A percentile compares a stretch with the other conserved stretches of the same genome.
Conservation (phyloP, 2,113 vertebrate genomes). For the Heteronetta atricapilla region DNA sequence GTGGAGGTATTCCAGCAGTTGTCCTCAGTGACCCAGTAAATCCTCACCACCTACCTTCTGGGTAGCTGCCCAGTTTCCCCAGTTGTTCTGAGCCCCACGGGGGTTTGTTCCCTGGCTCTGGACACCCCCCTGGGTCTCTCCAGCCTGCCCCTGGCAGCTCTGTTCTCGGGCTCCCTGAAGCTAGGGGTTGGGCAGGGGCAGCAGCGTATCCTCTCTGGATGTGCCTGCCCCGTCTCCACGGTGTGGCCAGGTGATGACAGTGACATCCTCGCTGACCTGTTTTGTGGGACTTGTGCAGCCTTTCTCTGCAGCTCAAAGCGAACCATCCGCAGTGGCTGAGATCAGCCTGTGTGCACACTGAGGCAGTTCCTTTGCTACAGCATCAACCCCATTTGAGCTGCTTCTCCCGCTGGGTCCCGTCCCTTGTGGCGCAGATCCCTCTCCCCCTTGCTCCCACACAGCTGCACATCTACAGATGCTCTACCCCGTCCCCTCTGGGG, state of each 20-base stretch:
- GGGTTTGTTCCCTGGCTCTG: background rate
- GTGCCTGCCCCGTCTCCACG: background rate
- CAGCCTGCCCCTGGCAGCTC: background rate
- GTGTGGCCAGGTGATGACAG: background rate
- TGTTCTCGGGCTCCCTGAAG: background rate
- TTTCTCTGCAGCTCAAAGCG: background rate
- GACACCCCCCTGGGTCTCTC: background rate
- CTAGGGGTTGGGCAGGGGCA: background rate
- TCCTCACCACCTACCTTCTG: background rate
- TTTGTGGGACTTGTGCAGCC: background rate
- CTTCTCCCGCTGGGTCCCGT: background rate
- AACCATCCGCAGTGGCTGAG: background rate
- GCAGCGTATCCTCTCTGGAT: background rate
- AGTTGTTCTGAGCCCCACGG: background rate
- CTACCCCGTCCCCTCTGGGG: fast-evolving
- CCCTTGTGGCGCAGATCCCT: background rate
- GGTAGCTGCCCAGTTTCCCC: background rate
- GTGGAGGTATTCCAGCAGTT: background rate
- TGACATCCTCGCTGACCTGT: background rate
- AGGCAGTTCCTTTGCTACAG: background rate
- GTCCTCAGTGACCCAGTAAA: background rate
- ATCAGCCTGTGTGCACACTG: background rate
- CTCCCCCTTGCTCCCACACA: background rate
- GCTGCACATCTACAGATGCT: background rate
- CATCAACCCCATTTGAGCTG: background rate